Base-by-base conservation (phyloP, 2,888 invertebrate genomes). In the Alloscopus bannaensis region DNA sequence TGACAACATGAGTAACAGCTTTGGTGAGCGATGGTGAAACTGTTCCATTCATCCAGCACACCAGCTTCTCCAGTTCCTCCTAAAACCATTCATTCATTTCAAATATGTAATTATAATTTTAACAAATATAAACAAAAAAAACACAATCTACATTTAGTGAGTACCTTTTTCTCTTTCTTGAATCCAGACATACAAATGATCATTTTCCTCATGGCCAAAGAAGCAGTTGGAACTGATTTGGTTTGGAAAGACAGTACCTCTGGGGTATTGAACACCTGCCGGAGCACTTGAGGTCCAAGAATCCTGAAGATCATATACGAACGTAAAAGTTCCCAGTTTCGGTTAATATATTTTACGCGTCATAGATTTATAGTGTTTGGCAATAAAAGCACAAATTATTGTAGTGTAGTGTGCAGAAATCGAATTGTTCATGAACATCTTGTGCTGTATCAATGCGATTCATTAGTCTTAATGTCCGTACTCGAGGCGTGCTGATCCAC, bases 141-240 rank as follows among this genome's bases (percentile, higher is more conserved):
- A 55, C 59, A 47, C 18, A n/a, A n/a, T n/a, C n/a, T n/a, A n/a
- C n/a, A n/a, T n/a, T n/a, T 62, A 6, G n/a, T 28, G 24, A 62
- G 28, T 65, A 81, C 82, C 66, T 79, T 77, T 22, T 42, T 45
- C 3, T 59, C 66, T 16, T 64, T 68, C 24, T 89, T 87, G 50
- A 90, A 86, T 85, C 89, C 88, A 81, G 94, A 93, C 18, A 92
- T 91, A 2, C 93, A 92, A 28, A 95, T 89, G 4, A 92, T 90
- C 26, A 94, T 88, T 22, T 91, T 91, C 84, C 91, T 90, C 96
- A 97, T 95, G 0, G 95, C 94, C 62, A 94, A 91, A 26, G 93
- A 94, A 86, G 91, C 95, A 0, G 97, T 91, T 0, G 97, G 95
- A 86, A 92, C 92, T 0, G 91, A 90, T 3, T 92, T 93, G 70